Evolutionary conservation across 1,140 invertebrate genomes (phyloP), one percentile per base, ranked within the genome.

Genomic region (Euwallacea fornicatus): DNA sequence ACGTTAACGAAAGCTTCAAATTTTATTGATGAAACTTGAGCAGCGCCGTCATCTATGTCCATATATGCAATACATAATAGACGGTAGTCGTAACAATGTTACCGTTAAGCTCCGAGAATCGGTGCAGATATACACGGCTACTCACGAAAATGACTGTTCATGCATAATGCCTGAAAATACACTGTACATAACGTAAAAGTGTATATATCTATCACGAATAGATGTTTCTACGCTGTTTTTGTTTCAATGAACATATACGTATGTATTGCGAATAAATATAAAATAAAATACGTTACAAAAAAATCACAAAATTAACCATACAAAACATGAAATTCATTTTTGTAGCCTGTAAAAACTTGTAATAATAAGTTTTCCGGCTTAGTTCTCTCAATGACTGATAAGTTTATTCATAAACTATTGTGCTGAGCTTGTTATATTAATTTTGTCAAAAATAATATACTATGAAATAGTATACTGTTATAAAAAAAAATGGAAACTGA

Each of bases 301-400:
- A 33, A 50, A 6, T 2, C 13, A 50, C 13, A 50, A 1, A 50
- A 50, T 11, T 50, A 50, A 6, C 9, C 21, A 33, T 13, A 50
- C 46, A 50, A 50, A 50, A 50, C 46, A 50, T 50, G 46, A 2
- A 13, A 50, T 50, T 50, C 46, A 50, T 50, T 50, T 50, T 50
- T 50, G 6, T 50, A 10, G 13, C 13, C 46, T 50, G 1, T 2
- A 50, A 50, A 50, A 50, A 50, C 9, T 50, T 50, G 9, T 6
- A 0, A 50, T 2, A 2, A 50, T 6, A 50, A 50, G 9, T 50
- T 50, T 50, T 50, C 6, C 6, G 46, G 2, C 6, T 6, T 6
- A 50, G 6, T 50, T 50, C 46, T 50, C 1, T 6, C 46, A 6
- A 50, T 11, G 46, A 50, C 46, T 50, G 46, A 50, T 50, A 13